Evolutionary conservation across 2,888 invertebrate genomes (phyloP).

Genomic region (Elysia crispata): DNA sequence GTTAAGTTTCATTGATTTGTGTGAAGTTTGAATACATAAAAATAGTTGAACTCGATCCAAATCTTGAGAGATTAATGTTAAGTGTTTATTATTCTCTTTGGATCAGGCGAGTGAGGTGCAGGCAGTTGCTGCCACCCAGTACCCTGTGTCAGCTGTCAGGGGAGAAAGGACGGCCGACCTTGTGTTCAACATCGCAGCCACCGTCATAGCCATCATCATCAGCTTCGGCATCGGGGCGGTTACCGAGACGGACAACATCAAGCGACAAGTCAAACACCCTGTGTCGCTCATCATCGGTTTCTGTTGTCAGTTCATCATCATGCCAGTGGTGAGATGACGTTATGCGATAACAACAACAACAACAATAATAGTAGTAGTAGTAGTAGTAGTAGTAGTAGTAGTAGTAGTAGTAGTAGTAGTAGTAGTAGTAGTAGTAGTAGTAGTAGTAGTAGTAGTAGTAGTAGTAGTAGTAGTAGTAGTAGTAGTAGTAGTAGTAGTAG

Average conservation of each 20-base stretch:
- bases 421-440: no score
- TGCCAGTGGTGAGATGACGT: constrained; percentile 71
- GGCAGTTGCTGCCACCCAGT: constrained; percentile 61
- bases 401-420: no score
- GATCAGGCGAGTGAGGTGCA: constrained; percentile 51
- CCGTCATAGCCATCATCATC: constrained; percentile 73
- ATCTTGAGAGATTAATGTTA: no score
- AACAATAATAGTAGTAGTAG: no score
- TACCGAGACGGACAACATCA: constrained; percentile 71
- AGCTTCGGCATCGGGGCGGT: constrained; percentile 75
- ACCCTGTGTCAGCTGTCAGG: constrained; percentile 61
- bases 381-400: no score
- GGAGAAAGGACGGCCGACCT: constrained; percentile 70
- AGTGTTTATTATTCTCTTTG: no score
- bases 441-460: neutral
- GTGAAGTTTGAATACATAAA: neutral
- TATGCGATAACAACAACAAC: neutral
- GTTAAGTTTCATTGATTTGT: no score
- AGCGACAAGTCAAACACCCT: constrained; percentile 70
- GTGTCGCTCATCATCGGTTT: constrained; percentile 72
- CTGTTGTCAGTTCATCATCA: constrained; percentile 74
- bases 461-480: constrained; percentile 12
- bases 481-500: constrained; percentile 19
- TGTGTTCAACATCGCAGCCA: constrained; percentile 73
- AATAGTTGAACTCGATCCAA: no score